Evolutionary conservation across 2,888 invertebrate species (phyloP).

Genomic region (Cactoblastis cactorum): DNA sequence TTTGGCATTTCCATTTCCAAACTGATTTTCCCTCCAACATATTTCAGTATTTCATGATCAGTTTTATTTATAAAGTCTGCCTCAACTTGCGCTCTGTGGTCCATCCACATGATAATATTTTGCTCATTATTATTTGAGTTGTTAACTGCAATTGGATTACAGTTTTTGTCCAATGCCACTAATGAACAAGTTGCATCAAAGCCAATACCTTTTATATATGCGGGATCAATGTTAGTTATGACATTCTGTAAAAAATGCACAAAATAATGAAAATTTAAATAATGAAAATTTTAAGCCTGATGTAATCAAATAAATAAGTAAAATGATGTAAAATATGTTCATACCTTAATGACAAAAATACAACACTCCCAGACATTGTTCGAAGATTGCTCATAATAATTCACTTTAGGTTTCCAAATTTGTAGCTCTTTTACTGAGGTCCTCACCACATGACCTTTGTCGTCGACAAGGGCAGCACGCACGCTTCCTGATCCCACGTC

Average conservation of each 20-base stretch:
- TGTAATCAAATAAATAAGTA: too few species aligned
- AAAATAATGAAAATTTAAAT: too few species aligned
- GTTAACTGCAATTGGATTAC: slow-evolving; percentile 85
- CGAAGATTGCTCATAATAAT: slow-evolving; percentile 94
- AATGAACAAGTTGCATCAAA: slow-evolving; percentile 98
- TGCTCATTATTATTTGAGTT: slow-evolving; percentile 82
- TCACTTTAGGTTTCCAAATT: slow-evolving; percentile 87
- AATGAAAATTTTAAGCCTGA: too few species aligned
- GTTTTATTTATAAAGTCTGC: slow-evolving; percentile 88
- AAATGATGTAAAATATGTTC: too few species aligned
- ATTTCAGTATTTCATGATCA: slow-evolving; percentile 87
- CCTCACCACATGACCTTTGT: slow-evolving; percentile 83
- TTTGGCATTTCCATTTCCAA: too few species aligned
- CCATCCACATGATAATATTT: slow-evolving; percentile 95
- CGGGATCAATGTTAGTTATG: slow-evolving; percentile 67
- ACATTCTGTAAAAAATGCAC: slow-evolving; percentile 79
- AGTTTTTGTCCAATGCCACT: slow-evolving; percentile 86
- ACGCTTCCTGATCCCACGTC: slow-evolving; percentile 97
- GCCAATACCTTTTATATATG: slow-evolving; percentile 89
- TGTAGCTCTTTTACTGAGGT: slow-evolving; percentile 82
- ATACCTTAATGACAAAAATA: slow-evolving; percentile 86
- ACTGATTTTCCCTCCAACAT: slow-evolving; percentile 95
- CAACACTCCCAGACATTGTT: slow-evolving; percentile 92
- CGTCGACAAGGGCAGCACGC: slow-evolving; percentile 88
- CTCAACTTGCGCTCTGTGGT: slow-evolving; percentile 91